These are phyloP conservation scores for Aricia artaxerxes DNA, from an alignment of 2,888 invertebrate species.

Conservation along the genomic window DNA sequence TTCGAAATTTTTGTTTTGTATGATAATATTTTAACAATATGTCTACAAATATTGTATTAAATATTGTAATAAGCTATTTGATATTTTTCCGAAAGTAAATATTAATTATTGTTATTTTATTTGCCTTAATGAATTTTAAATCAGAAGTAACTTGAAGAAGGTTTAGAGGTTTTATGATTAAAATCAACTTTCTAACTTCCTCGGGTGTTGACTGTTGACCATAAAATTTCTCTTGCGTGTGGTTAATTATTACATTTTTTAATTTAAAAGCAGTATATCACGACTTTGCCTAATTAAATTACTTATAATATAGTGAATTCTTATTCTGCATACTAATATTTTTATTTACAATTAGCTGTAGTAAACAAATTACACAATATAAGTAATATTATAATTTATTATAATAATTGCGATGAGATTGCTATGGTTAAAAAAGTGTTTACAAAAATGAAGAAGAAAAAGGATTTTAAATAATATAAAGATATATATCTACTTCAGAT, in stretches of 20 bases:
- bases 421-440: too few relatives aligned
- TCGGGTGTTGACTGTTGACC: constrained; percentile 14
- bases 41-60: background rate
- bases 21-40: background rate
- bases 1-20: background rate
- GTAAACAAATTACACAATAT: background rate
- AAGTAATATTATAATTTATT: too few relatives aligned
- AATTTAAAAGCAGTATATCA: constrained; percentile 4
- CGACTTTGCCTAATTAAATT: background rate
- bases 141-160: background rate
- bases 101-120: too few relatives aligned
- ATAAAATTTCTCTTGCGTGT: constrained; percentile 30
- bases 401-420: too few relatives aligned
- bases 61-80: too few relatives aligned
- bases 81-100: background rate
- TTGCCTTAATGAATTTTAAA: background rate
- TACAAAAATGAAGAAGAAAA: background rate
- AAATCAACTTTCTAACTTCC: constrained; percentile 29
- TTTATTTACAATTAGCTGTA: background rate
- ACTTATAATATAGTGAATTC: background rate
- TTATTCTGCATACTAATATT: background rate
- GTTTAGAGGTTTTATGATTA: constrained; percentile 15
- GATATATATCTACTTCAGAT: background rate
- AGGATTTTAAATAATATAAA: too few relatives aligned
- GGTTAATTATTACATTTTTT: constrained; percentile 17